phyloP scores from a whole-genome alignment of 2,113 vertebrate species.

The Chinchilla lanigera region DNA sequence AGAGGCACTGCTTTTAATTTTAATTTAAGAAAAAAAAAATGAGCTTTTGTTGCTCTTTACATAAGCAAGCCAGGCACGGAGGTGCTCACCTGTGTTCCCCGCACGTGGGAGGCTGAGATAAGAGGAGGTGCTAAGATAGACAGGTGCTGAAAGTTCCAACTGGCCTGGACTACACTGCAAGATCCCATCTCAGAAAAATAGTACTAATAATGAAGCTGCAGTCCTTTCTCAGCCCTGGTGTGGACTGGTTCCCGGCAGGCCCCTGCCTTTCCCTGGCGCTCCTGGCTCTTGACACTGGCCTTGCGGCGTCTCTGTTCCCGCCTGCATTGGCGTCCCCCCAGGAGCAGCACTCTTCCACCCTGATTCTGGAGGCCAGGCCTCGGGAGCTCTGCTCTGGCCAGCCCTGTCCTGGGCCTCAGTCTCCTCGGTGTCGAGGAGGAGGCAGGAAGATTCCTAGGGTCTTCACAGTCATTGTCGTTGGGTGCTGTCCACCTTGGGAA shows the following conservation, averaged over 20 bases:
- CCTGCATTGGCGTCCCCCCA: rapidly evolving
- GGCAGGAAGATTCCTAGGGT: background rate
- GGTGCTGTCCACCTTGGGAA: background rate
- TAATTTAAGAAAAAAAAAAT: background rate
- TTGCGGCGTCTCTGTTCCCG: background rate
- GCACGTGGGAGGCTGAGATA: background rate
- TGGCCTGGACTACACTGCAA: background rate
- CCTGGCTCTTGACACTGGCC: background rate
- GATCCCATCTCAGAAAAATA: background rate
- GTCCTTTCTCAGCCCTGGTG: rapidly evolving
- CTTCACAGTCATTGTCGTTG: rapidly evolving
- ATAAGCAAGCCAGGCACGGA: background rate
- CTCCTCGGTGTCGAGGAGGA: too few relatives aligned
- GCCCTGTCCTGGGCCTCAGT: background rate
- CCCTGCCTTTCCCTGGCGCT: background rate
- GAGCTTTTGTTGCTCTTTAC: background rate
- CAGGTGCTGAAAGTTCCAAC: background rate
- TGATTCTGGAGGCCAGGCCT: background rate
- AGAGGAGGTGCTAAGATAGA: too few relatives aligned
- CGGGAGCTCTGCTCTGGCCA: background rate
- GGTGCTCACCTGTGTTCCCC: background rate
- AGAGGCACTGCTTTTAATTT: background rate
- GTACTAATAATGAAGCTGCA: rapidly evolving
- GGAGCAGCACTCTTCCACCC: background rate
- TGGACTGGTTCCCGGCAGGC: rapidly evolving